These are phyloP conservation scores for Acronicta psi DNA, from an alignment of 2,888 invertebrate species.

Conservation along the genomic window DNA sequence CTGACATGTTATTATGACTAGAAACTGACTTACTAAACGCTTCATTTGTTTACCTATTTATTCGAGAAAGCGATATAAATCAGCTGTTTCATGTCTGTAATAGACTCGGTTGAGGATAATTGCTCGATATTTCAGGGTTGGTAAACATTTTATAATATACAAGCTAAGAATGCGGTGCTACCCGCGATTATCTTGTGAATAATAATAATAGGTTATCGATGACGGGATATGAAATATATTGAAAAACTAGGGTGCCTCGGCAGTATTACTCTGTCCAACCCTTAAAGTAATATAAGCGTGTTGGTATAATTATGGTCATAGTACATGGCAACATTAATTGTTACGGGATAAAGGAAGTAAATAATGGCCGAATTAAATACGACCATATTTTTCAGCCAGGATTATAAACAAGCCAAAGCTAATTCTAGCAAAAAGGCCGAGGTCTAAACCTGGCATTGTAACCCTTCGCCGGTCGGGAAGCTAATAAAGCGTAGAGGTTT, in stretches of 20 bases:
- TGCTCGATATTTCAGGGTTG: constrained; percentile 2
- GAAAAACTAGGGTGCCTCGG: too few relatives aligned
- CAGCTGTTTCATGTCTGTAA: constrained; percentile 13
- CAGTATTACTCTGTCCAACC: too few relatives aligned
- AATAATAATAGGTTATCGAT: too few relatives aligned
- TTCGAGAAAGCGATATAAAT: constrained; percentile 43
- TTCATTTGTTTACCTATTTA: constrained; percentile 38
- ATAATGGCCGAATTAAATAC: constrained; percentile 5
- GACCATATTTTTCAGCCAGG: constrained; percentile 28
- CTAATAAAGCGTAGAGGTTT: constrained; percentile 82
- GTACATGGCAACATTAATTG: not conserved
- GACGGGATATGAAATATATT: too few relatives aligned
- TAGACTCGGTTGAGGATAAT: constrained; percentile 18
- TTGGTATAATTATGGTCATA: not conserved
- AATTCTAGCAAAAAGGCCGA: constrained; percentile 45
- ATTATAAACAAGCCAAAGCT: constrained; percentile 27
- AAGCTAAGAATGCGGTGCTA: too few relatives aligned
- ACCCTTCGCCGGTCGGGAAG: constrained; percentile 62
- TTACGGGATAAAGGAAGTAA: too few relatives aligned
- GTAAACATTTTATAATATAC: not conserved
- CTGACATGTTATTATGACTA: constrained; percentile 38
- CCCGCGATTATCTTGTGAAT: too few relatives aligned
- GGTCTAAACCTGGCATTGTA: constrained; percentile 47
- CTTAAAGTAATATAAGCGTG: too few relatives aligned
- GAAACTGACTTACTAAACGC: constrained; percentile 34